Evolutionary conservation across 2,888 invertebrate species (phyloP), one percentile per base, ranked within the genome.

Genomic region (Lycophotia porphyrea): DNA sequence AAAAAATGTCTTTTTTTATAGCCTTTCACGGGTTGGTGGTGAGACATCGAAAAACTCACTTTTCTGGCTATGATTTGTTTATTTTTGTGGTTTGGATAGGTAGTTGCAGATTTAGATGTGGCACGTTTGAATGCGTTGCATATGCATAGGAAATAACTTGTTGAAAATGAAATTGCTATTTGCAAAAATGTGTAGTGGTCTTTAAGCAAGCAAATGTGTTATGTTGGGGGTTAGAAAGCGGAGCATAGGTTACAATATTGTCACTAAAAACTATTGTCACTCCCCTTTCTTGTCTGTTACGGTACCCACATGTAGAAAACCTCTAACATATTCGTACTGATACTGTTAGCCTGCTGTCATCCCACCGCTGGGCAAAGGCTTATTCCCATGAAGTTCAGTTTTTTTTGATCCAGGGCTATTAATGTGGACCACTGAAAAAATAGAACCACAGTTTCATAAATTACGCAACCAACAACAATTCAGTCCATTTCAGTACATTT

Each of bases 1-100:
- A 89, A 90, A 88, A 90, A 90, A 89, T 88, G 80, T 77, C 86
- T 84, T 84, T 88, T 88, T 88, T 86, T 80, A 75, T 74, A 55
- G 71, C 71, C 73, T 75, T 74, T 65, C 63, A 68, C 69, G 77
- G 74, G 67, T 47, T 71, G 36, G 55, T 63, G 42, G 64, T 74
- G 74, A 58, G 61, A 63, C 77, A 85, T 82, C 71, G 73, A 67
- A 67, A 81, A 77, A 71, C 69, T 60, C 49, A 60, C 39, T 74
- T 74, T 80, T 61, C 27, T 31, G 15, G 15, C n/a, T 36, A 63
- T 73, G 55, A 31, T 82, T 82, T 84, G 65, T 69, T 82, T 82
- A 58, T 67, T 74, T 79, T 52, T 61, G 13, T 34, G 52, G 34
- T 24, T 49, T n/a, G 21, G 1, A 68, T 55, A 1, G 3, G 58